Base-by-base conservation (phyloP, 2,797 vertebrate species). In the Setipinna tenuifilis region DNA sequence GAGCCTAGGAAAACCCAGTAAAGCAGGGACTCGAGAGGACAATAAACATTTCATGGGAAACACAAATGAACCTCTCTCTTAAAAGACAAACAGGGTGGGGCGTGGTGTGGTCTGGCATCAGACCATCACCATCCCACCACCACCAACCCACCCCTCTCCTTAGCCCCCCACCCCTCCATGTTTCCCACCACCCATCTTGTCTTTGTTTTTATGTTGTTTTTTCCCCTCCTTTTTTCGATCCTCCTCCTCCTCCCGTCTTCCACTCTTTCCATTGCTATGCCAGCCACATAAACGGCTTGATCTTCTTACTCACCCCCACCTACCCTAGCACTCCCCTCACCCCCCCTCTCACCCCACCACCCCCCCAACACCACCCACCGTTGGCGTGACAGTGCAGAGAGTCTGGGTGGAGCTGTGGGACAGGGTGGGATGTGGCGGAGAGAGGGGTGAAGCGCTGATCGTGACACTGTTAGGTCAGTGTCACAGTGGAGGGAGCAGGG, bases 211-310 rank as follows among this genome's bases (percentile, higher is more conserved):
- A 19, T 78, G 31, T 35, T 31, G 6, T 50, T 28, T 31, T 5
- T 6, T 35, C 68, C 12, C 16, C 81, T 65, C 75, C 5, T 25
- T n/a, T 62, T 25, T 21, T 19, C 31, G 9, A 10, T 14, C 16
- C 81, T 65, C 75, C 6, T 19, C 31, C 61, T 28, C 65, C 61
- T 28, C 10, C 25, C n/a, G n/a, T n/a, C n/a, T n/a, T 17, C 31
- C 6, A 17, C 41, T 78, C 31, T 25, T 31, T 41, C 28, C 28
- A 41, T 48, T 82, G 54, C 71, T 59, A 25, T 46, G 12, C 25
- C 25, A 17, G 75, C 82, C 85, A 86, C 83, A 83, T 78, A 62
- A 85, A 83, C 61, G 81, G 62, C 85, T 54, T 68, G 75, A 82
- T 78, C 31, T 19, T 78, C 71, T 78, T 31, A 75, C 14, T 35